Base-by-base conservation (phyloP, 1,140 invertebrate genomes). In the Brachionus asplanchnoidis region DNA sequence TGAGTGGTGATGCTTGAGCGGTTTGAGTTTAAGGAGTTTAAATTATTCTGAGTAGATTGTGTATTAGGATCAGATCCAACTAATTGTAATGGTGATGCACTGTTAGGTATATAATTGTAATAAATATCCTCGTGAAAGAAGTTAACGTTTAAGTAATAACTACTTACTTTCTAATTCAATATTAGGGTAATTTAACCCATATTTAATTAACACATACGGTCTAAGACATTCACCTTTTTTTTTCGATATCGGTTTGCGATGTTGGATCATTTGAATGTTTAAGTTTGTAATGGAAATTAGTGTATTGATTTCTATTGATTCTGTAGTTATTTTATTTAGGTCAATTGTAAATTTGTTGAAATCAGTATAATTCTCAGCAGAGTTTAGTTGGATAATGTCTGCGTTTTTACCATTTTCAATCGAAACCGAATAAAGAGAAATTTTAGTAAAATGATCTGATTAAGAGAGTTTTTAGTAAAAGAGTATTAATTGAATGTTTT, bases 211-310 rank as follows among this genome's bases (percentile, higher is more conserved):
- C 66, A 28, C 66, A 68, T 68, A 68, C 12, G 66, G 66, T 68
- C 66, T 32, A 32, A 68, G 66, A 68, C 23, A 68, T 32, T 68
- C 66, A n/a, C 66, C 66, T 68, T 68, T 68, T 68, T 68, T 68
- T 68, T 68, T 68, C 9, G 36, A 68, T 6, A 65, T 68, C 32
- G 26, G 26, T 68, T 3, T 68, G 28, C 66, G 66, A 3, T 68
- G 12, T 66, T 68, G 66, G 23, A 68, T 68, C 23, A 68, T 68
- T 68, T 68, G 66, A 32, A 68, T 68, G 32, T 68, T 32, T 28
- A 28, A 68, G 28, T 68, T 68, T n/a, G 66, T 68, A 36, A 68
- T 68, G 8, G 66, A 26, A 68, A 68, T 68, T 68, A 68, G 28
- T 28, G 26, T 28, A 68, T 68, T 32, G 28, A 68, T 68, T 68